Evolutionary conservation across 2,888 invertebrate genomes (phyloP), one percentile per base, ranked within the genome.

Genomic region (Drosophila antonietae): DNA sequence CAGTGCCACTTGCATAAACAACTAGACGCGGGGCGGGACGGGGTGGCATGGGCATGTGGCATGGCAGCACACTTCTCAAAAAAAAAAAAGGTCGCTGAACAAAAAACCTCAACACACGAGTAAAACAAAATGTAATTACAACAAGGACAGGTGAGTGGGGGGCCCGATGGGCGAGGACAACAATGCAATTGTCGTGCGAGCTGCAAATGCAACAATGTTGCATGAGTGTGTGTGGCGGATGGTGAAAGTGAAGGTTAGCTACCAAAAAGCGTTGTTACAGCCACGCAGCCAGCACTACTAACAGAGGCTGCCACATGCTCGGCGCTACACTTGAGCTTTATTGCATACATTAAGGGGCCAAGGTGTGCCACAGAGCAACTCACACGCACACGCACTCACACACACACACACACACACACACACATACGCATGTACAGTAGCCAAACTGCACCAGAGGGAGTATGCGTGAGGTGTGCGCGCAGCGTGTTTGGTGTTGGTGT

Each of bases 281-380:
- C 57, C 52, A 35, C 49, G 62, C 31, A 46, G 31, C 41, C 49
- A 35, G 41, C 28, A 28, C 28, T 28, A 28, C 6, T 15, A 39
- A 6, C 37, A 39, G 37, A 56, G 60, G 60, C 33, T 57, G 69
- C 59, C 68, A 66, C 73, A 69, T 77, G 86, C 75, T 79, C 76
- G 59, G 64, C 70, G 75, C 87, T 70, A 80, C 87, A 87, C 87
- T 85, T 86, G 81, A 86, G 86, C 85, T 83, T 85, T 85, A 87
- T 87, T 83, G 85, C 85, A 86, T 86, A 86, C 85, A 87, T 86
- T 87, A 85, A 83, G 87, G 86, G 86, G 82, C 87, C 87, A 85
- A 83, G 86, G 82, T 85, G 75, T 74, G 85, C 71, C 85, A 63
- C 85, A 83, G 70, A 80, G 83, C 79, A 81, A 71, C 69, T 37